A percentile compares a stretch with the other conserved stretches of the same genome.
These are phyloP conservation scores for Pangasius macronema DNA, from an alignment of 2,797 vertebrate species.

Conservation along the genomic window DNA sequence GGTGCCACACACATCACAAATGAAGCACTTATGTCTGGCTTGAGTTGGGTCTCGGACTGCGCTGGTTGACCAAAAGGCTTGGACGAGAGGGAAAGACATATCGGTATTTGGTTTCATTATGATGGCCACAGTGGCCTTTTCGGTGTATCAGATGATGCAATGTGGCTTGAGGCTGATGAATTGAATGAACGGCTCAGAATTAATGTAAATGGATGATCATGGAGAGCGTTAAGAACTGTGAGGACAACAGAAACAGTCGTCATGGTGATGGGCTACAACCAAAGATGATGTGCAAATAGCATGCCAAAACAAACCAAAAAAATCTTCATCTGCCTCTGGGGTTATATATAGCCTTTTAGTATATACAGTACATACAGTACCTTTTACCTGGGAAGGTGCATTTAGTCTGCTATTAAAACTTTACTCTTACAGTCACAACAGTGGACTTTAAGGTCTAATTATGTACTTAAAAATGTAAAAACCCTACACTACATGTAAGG, in stretches of 20 bases:
- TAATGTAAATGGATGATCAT: conserved; percentile 31
- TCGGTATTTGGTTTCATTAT: conserved; percentile 66
- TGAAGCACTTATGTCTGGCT: conserved; percentile 64
- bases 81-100: conserved; percentile 61
- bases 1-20: conserved; percentile 52
- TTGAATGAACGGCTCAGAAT: conserved; percentile 19
- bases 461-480: background rate
- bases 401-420: background rate
- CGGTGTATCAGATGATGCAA: conserved; percentile 43
- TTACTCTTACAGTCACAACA: background rate
- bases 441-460: background rate
- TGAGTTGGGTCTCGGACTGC: conserved; percentile 64
- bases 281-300: background rate
- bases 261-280: background rate
- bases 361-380: background rate
- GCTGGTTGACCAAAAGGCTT: conserved; percentile 74
- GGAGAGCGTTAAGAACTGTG: conserved; percentile 14
- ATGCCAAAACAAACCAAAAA: background rate
- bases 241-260: background rate
- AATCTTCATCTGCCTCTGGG: background rate
- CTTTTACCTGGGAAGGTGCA: background rate
- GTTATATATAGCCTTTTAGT: background rate
- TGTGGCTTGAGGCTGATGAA: conserved; percentile 47
- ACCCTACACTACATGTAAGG: background rate
- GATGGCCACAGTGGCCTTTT: conserved; percentile 58